Base-by-base conservation (phyloP, 2,888 invertebrate species). In the Harpagoxenus sublaevis region DNA sequence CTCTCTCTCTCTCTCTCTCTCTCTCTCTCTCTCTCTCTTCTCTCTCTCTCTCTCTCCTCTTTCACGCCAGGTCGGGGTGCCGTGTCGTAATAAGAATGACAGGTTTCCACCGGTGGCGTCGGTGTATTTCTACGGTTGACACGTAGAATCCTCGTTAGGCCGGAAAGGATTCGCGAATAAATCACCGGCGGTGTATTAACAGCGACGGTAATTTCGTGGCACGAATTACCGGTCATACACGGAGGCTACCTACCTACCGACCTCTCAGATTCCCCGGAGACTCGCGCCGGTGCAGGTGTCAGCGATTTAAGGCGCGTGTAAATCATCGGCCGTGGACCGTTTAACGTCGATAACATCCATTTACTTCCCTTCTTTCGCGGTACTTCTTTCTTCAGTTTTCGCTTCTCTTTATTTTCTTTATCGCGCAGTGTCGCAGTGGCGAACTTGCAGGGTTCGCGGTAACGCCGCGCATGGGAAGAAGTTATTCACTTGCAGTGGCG, bases 141-240 rank as follows among this genome's bases (percentile, higher is more conserved):
- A 82, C 63, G 70, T 68, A 71, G 71, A 63, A 84, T 85, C 70
- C 85, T 85, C 77, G 85, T 85, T 85, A 85, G 83, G 71, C 12
- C 57, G 31, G 77, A 23, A 70, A 83, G 68, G 57, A 85, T 42
- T 45, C 70, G 71, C 65, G 84, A 84, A 84, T 85, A 85, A 85
- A 85, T 85, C 71, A 84, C 70, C 68, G n/a, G 51, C 53, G 66
- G 83, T 79, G 51, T 68, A 83, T 83, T 83, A 83, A 83, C 78
- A 68, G 62, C 78, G 83, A 78, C 83, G 83, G 84, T 84, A 79
- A 84, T 84, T 84, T 84, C n/a, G 79, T 79, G 79, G 79, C 84
- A 78, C 79, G 84, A 79, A 84, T 79, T 79, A 79, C 79, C 84
- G 68, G 53, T 53, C 79, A 70, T 63, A 53, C 57, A 45, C 79